phyloP scores from a whole-genome alignment of 2,797 vertebrate species.

The Poecilia velifera region DNA sequence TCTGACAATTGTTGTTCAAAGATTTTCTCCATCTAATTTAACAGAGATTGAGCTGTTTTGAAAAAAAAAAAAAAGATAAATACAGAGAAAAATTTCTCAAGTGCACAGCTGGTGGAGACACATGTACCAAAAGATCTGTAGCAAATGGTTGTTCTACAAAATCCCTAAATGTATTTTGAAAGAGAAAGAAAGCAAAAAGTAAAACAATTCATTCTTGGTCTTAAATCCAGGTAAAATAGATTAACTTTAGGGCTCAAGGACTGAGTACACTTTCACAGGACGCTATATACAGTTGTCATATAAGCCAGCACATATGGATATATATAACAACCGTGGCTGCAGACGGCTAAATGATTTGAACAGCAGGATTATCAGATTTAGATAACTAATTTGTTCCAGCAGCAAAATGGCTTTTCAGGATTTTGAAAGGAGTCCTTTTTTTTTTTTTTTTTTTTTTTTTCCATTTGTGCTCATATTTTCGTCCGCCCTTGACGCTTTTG shows the following conservation, averaged over 20 bases:
- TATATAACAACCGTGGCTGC: constrained; percentile 25
- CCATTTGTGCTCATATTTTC: constrained; percentile 46
- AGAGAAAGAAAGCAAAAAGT: neutral
- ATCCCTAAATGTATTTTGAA: neutral
- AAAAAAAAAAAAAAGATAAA: neutral
- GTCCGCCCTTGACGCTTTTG: constrained; percentile 73
- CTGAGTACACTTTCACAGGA: neutral
- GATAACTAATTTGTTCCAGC: constrained; percentile 70
- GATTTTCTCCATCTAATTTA: neutral
- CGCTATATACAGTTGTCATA: constrained; percentile 15
- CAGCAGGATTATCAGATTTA: constrained; percentile 68
- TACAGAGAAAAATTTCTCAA: neutral
- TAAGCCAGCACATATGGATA: constrained; percentile 31
- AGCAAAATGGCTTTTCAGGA: constrained; percentile 56
- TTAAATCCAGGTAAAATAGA: neutral
- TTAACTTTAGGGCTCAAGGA: neutral
- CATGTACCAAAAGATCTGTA: neutral
- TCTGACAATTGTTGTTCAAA: neutral
- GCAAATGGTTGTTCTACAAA: neutral
- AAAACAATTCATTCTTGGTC: neutral
- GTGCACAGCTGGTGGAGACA: neutral
- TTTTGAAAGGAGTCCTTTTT: constrained; percentile 44
- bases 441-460: constrained; percentile 20
- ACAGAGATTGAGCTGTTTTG: neutral
- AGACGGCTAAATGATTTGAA: constrained; percentile 66